These are phyloP conservation scores for Alfaro cultratus DNA, from an alignment of 2,797 vertebrate genomes.

Conservation along the genomic window DNA sequence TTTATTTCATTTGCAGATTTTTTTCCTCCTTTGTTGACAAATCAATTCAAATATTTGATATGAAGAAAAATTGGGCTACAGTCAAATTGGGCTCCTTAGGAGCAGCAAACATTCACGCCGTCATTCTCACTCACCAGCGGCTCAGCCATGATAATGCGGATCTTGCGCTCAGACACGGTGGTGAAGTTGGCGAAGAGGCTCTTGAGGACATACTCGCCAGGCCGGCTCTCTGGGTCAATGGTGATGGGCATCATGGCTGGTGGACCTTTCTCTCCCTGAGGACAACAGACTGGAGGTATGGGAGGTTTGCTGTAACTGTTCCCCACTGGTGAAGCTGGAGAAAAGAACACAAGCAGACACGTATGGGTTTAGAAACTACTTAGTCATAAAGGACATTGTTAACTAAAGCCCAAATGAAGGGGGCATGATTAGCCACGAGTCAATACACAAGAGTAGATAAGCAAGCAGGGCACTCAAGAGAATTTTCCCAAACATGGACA, in stretches of 20 bases:
- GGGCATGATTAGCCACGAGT: conserved; percentile 26
- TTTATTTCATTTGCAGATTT: neutral
- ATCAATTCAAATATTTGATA: neutral
- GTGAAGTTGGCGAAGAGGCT: conserved; percentile 97
- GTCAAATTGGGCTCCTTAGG: neutral
- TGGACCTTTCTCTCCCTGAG: conserved; percentile 90
- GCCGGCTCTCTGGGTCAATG: conserved; percentile 95
- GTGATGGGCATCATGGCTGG: conserved; percentile 91
- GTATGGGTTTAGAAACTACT: conserved; percentile 28
- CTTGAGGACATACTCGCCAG: conserved; percentile 96
- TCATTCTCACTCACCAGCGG: conserved; percentile 87
- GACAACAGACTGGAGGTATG: conserved; percentile 86
- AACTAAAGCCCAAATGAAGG: conserved; percentile 37
- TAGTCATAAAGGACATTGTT: conserved; percentile 19
- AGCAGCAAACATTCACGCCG: neutral
- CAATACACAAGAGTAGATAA: conserved; percentile 32
- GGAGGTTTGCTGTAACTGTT: conserved; percentile 96
- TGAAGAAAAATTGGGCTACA: neutral
- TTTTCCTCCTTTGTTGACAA: neutral
- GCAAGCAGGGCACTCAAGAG: conserved; percentile 35
- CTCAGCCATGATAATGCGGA: conserved; percentile 97
- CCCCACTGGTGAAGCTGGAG: conserved; percentile 91
- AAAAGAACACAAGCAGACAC: conserved; percentile 46
- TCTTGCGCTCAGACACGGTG: conserved; percentile 92
- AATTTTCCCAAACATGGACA: conserved; percentile 71